Percentiles rank a stretch among this genome's conserved stretches.
phyloP scores from a whole-genome alignment of 2,797 vertebrate species.

The Sebastes miniatus region DNA sequence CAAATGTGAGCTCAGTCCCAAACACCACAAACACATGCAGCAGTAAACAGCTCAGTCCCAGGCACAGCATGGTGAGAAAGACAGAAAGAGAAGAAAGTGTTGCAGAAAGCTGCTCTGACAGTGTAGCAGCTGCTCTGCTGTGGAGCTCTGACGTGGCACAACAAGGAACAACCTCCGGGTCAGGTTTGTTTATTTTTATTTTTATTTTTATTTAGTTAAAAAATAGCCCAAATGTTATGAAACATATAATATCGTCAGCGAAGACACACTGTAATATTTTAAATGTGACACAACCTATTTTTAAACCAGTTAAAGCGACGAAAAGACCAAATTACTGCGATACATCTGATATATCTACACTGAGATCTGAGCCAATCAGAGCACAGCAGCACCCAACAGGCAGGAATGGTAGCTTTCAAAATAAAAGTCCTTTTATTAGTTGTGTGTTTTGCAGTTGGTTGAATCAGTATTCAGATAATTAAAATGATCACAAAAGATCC shows the following conservation, averaged over 20 bases:
- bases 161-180: conserved; percentile 72
- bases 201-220: neutral
- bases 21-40: conserved; percentile 49
- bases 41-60: conserved; percentile 48
- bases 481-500: neutral
- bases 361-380: neutral
- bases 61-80: conserved; percentile 56
- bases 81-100: neutral
- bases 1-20: conserved; percentile 82
- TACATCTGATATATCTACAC: neutral
- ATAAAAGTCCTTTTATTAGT: accelerated
- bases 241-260: neutral
- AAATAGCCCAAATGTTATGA: neutral
- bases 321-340: neutral
- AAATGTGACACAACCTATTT: neutral
- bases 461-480: neutral
- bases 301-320: neutral
- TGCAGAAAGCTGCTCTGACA: neutral
- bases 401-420: conserved; percentile 11
- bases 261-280: accelerated
- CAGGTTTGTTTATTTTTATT: conserved; percentile 8
- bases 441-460: neutral
- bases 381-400: too few species aligned
- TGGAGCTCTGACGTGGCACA: conserved; percentile 79
- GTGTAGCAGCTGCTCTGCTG: too few species aligned